A percentile compares a stretch with the other conserved stretches of the same genome.
Evolutionary conservation across 2,888 invertebrate species (phyloP).

Genomic region (Silvanus unidentatus): DNA sequence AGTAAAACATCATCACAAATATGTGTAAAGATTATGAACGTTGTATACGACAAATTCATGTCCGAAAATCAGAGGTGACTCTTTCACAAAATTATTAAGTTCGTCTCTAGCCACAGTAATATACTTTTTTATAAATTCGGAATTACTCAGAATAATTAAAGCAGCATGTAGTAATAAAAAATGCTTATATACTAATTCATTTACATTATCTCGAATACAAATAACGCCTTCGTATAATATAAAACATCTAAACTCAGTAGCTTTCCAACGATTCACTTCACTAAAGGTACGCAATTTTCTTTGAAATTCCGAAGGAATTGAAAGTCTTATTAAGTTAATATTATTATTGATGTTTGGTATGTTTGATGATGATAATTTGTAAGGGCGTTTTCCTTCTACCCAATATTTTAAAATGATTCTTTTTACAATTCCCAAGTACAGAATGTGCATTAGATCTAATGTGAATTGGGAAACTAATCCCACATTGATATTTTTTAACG

Average conservation of each 20-base stretch:
- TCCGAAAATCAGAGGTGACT: slow-evolving; percentile 4
- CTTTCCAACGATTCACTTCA: slow-evolving; percentile 3
- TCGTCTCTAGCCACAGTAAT: not conserved
- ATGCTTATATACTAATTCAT: slow-evolving; percentile 1
- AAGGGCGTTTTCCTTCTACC: slow-evolving; percentile 3
- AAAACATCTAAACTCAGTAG: slow-evolving; percentile 1
- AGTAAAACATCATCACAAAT: slow-evolving; percentile 5
- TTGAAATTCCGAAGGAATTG: slow-evolving; percentile 3
- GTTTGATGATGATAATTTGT: not conserved
- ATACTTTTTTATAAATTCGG: not conserved
- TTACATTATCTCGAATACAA: too few species aligned
- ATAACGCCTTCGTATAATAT: not conserved
- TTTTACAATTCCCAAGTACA: slow-evolving; percentile 9
- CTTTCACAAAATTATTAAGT: slow-evolving; percentile 5
- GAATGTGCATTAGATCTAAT: slow-evolving; percentile 9
- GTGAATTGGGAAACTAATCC: slow-evolving; percentile 8
- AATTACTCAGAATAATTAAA: slow-evolving; percentile 1
- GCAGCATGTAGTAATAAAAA: slow-evolving; percentile 6
- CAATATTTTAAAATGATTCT: slow-evolving; percentile 7
- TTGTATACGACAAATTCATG: slow-evolving; percentile 6
- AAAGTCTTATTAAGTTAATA: slow-evolving; percentile 1
- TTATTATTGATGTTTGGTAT: not conserved
- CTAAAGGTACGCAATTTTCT: slow-evolving; percentile 6
- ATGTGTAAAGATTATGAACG: slow-evolving; percentile 6
- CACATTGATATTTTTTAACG: not conserved